Percentiles rank a stretch among this genome's conserved stretches.
Conservation (phyloP, 2,113 vertebrate genomes). For the Corythornis cristatus region DNA sequence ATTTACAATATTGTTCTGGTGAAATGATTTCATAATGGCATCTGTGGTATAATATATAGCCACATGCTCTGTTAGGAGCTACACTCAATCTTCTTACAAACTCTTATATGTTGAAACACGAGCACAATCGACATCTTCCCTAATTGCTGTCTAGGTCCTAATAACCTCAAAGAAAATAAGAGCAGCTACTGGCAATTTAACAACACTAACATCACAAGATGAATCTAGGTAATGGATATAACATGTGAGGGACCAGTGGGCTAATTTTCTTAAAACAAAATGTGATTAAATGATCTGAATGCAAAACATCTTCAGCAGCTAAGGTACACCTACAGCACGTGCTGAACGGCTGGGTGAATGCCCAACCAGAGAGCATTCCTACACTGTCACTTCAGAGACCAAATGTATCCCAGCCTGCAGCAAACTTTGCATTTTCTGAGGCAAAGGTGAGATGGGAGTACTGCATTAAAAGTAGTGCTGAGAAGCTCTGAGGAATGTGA, state of each 20-base stretch:
- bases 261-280: constrained; percentile 67
- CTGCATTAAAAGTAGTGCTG: background rate
- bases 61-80: background rate
- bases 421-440: constrained; percentile 25
- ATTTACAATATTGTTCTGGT: background rate
- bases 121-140: constrained; percentile 34
- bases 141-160: constrained; percentile 70
- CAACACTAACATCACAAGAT: constrained; percentile 55
- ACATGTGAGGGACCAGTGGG: constrained; percentile 58
- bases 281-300: constrained; percentile 64
- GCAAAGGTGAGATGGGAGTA: constrained; percentile 13
- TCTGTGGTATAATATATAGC: background rate
- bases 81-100: constrained; percentile 19
- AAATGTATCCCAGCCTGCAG: constrained; percentile 7
- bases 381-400: constrained; percentile 5
- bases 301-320: constrained; percentile 38
- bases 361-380: constrained; percentile 5
- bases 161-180: constrained; percentile 68
- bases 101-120: constrained; percentile 5
- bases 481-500: background rate
- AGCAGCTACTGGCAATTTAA: constrained; percentile 69
- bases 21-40: background rate
- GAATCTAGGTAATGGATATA: constrained; percentile 64
- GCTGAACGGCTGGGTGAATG: constrained; percentile 32
- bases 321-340: background rate